These are phyloP conservation scores for Lutjanus argentimaculatus DNA, from an alignment of 2,797 vertebrate genomes.

Conservation along the genomic window DNA sequence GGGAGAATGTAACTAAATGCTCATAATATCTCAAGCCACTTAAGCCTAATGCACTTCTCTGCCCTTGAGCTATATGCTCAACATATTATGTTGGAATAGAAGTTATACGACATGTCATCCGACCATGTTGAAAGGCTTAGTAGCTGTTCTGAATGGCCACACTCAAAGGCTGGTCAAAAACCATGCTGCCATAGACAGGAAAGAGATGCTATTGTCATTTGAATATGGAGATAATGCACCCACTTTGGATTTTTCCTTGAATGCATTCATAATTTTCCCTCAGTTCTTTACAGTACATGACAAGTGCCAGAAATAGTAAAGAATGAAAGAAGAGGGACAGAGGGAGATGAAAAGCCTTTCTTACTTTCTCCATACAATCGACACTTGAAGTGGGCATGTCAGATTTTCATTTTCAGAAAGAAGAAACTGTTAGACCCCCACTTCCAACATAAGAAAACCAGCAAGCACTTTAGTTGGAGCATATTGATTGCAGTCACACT, in stretches of 20 bases:
- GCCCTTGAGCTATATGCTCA: background rate
- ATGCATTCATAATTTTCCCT: background rate
- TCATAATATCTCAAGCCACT: constrained; percentile 4
- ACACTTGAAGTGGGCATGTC: background rate
- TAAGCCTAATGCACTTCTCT: constrained; percentile 5
- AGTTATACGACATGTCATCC: background rate
- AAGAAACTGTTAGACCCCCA: background rate
- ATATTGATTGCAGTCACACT: too few species aligned
- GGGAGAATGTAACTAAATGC: background rate
- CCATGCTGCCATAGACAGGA: background rate
- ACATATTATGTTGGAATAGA: background rate
- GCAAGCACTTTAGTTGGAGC: background rate
- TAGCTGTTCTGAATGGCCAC: background rate
- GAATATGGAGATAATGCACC: background rate
- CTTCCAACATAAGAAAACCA: background rate
- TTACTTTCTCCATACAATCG: background rate
- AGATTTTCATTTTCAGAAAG: background rate
- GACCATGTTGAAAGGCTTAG: background rate
- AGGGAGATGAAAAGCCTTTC: background rate
- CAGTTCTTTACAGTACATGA: background rate
- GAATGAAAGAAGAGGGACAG: background rate
- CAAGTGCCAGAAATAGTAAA: background rate
- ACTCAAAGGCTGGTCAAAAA: too few species aligned
- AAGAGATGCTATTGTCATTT: background rate
- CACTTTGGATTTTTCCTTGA: background rate